Percentiles rank a stretch among this genome's conserved stretches.
Conservation (phyloP, 1,140 invertebrate species). For the Trachymyrmex cornetzi region DNA sequence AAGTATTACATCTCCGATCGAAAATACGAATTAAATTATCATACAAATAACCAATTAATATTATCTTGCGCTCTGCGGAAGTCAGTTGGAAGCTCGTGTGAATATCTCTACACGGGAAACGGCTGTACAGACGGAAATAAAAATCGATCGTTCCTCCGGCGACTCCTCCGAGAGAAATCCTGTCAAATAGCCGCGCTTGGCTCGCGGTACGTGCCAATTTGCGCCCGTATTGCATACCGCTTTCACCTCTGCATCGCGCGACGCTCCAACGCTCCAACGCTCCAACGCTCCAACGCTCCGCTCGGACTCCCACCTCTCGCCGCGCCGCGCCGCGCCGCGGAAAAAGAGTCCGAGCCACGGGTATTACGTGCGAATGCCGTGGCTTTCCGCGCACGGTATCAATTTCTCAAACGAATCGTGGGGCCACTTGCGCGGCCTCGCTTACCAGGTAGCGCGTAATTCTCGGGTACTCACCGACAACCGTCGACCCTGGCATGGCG, state of each 20-base stretch:
- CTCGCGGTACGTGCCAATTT: slow-evolving; percentile 64
- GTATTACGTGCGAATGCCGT: slow-evolving; percentile 62
- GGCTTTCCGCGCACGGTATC: slow-evolving; percentile 57
- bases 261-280: slow-evolving; percentile 21
- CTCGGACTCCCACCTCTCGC: slow-evolving; percentile 6
- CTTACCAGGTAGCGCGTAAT: slow-evolving; percentile 59
- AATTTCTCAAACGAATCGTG: slow-evolving; percentile 67
- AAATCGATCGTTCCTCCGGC: slow-evolving; percentile 56
- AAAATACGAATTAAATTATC: slow-evolving; percentile 30
- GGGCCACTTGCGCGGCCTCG: slow-evolving; percentile 40
- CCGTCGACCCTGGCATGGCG: slow-evolving; percentile 28
- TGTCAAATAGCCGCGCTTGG: slow-evolving; percentile 54
- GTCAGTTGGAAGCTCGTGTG: background rate
- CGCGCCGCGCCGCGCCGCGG: background rate
- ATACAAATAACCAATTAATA: slow-evolving; percentile 37
- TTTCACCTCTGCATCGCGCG: slow-evolving; percentile 63
- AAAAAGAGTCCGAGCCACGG: slow-evolving; percentile 54
- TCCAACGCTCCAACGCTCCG: slow-evolving; percentile 24
- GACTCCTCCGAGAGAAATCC: slow-evolving; percentile 59
- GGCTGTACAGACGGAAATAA: slow-evolving; percentile 6
- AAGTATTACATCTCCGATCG: background rate
- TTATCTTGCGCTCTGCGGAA: background rate
- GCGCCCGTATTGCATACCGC: slow-evolving; percentile 53
- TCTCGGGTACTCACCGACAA: slow-evolving; percentile 23
- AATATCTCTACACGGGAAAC: background rate